Base-by-base conservation (phyloP, 1,140 invertebrate genomes). In the Limonius californicus region DNA sequence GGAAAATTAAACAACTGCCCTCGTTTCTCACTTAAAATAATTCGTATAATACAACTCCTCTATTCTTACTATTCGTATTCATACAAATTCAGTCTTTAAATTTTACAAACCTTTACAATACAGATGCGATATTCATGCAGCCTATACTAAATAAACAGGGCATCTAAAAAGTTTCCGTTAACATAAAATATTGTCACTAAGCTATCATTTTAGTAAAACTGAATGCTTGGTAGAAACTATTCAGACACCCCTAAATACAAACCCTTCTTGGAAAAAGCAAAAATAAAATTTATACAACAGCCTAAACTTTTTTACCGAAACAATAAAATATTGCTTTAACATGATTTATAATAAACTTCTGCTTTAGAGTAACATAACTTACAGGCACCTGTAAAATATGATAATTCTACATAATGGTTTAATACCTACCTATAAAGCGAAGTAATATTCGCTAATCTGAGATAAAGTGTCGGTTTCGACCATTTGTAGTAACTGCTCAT, bases 401-500 rank as follows among this genome's bases (percentile, higher is more conserved):
- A 27, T 27, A 27, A 27, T 27, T 12, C 8, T 39, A 11, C 3
- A 6, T 39, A 12, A 6, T 12, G 8, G n/a, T 39, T 12, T 14
- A 6, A 12, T 39, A 39, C 2, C n/a, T 12, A 39, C 16, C 18
- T 32, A 55, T 19, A 55, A 55, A 30, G 20, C 14, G 30, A 55
- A 55, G n/a, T 55, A 55, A 19, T 55, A 55, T 32, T 55, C 27
- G n/a, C 30, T 55, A 30, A 55, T 55, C 27, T 89, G 85, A 64
- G 85, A 78, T 61, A 89, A 73, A 0, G 86, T 87, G 59, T 88
- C 88, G 6, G 79, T 76, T 67, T 87, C 84, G 3, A 91, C 80
- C 0, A 82, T 83, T 19, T 81, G 79, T 66, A 92, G 76, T n/a
- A 93, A 73, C 56, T 86, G 84, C 54, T 89, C 81, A 75, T 89